phyloP scores from a whole-genome alignment of 2,888 invertebrate genomes.

The Idaea dimidiata region DNA sequence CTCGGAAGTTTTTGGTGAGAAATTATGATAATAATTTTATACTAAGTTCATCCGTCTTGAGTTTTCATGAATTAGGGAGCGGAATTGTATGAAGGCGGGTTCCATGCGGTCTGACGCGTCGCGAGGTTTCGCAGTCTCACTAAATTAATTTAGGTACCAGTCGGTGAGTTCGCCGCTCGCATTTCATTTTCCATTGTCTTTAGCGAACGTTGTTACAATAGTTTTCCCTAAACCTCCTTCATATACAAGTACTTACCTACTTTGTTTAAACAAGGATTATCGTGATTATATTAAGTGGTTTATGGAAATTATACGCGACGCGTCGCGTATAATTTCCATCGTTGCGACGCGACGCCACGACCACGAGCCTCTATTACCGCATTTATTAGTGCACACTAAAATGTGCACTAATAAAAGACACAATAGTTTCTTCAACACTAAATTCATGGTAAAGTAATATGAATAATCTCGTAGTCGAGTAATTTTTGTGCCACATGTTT shows the following conservation, averaged over 20 bases:
- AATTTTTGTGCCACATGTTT: no score
- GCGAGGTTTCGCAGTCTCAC: conserved; percentile 22
- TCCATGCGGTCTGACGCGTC: conserved; percentile 45
- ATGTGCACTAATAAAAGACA: no score
- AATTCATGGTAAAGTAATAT: no score
- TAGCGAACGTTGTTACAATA: conserved; percentile 9
- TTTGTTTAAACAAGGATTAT: neutral
- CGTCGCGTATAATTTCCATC: no score
- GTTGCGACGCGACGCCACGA: no score
- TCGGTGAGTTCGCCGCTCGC: conserved; percentile 20
- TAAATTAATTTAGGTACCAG: conserved; percentile 46
- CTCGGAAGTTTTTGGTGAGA: conserved; percentile 76
- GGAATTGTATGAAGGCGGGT: conserved; percentile 40
- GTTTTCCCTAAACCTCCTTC: conserved; percentile 3
- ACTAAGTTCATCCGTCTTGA: conserved; percentile 71
- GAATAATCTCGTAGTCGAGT: no score
- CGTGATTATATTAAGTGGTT: neutral
- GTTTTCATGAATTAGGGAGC: conserved; percentile 59
- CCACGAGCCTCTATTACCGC: no score
- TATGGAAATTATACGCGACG: neutral
- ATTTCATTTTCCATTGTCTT: conserved; percentile 17
- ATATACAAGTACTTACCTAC: neutral
- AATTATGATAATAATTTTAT: conserved; percentile 77
- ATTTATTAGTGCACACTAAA: no score
- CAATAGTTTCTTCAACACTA: no score